A percentile compares a stretch with the other conserved stretches of the same genome.
phyloP scores from a whole-genome alignment of 2,888 invertebrate genomes.

The Silvanus unidentatus region DNA sequence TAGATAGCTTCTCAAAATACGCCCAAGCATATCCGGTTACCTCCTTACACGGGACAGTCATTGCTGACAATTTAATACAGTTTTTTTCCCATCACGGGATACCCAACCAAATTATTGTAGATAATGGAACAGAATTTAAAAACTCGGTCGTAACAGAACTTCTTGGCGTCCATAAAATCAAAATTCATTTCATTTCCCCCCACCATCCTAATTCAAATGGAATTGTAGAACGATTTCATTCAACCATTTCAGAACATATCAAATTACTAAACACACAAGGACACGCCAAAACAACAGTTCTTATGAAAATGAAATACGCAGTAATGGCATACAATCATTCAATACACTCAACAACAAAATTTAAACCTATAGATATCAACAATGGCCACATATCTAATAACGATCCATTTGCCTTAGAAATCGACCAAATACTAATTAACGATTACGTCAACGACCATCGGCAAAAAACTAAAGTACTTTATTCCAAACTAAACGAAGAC shows the following conservation, averaged over 20 bases:
- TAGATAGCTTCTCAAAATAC: constrained; percentile 1
- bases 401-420: not conserved
- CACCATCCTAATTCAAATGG: not conserved
- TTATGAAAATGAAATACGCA: too few species aligned
- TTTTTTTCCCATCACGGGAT: not conserved
- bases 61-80: not conserved
- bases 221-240: too few species aligned
- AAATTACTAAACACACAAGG: not conserved
- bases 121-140: not conserved
- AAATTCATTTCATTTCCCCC: too few species aligned
- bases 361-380: not conserved
- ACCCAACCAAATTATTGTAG: not conserved
- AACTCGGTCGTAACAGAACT: not conserved
- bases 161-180: not conserved
- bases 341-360: too few species aligned
- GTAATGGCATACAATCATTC: too few species aligned
- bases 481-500: not conserved
- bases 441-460: not conserved
- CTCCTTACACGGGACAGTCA: not conserved
- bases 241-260: not conserved
- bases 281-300: not conserved
- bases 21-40: not conserved
- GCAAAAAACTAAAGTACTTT: not conserved
- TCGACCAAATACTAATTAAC: too few species aligned
- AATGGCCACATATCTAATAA: not conserved